Percentiles rank a stretch among this genome's conserved stretches.
Evolutionary conservation across 2,888 invertebrate species (phyloP).

Genomic region (Cosmia trapezina): DNA sequence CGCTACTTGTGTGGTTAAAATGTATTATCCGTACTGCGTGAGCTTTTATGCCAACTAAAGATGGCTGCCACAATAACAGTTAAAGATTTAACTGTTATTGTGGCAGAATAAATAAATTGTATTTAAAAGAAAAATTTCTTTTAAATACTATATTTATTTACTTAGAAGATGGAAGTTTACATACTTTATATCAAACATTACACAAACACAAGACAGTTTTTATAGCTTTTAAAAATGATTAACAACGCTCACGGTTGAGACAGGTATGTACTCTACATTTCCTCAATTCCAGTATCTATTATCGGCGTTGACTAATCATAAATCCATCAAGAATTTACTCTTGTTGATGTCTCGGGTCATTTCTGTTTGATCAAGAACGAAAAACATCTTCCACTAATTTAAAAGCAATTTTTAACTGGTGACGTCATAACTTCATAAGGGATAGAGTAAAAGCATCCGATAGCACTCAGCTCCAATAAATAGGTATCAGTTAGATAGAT

Average conservation of each 20-base stretch:
- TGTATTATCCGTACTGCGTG: neutral
- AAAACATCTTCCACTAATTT: conserved; percentile 21
- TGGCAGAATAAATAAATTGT: too few relatives aligned
- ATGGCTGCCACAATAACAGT: neutral
- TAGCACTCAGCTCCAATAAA: conserved; percentile 17
- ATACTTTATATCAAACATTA: conserved; percentile 21
- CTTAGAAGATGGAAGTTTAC: conserved; percentile 11
- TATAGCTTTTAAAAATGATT: conserved; percentile 27
- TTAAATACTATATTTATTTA: neutral
- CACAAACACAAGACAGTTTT: neutral
- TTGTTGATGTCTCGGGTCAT: conserved; percentile 39
- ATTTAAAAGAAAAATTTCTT: too few relatives aligned
- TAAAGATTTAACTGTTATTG: too few relatives aligned
- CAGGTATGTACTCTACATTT: conserved; percentile 33
- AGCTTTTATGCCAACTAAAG: neutral
- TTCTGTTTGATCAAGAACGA: conserved; percentile 42
- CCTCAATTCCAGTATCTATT: conserved; percentile 37
- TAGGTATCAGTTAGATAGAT: neutral
- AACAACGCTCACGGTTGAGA: conserved; percentile 2
- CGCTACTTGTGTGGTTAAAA: neutral
- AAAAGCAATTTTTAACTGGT: conserved; percentile 28
- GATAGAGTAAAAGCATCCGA: conserved; percentile 35
- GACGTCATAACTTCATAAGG: conserved; percentile 38
- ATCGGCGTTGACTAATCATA: conserved; percentile 38
- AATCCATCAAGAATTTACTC: conserved; percentile 33